Percentiles rank a stretch among this genome's conserved stretches.
Evolutionary conservation across 2,888 invertebrate species (phyloP).

Genomic region (Agonopterix heracliana): DNA sequence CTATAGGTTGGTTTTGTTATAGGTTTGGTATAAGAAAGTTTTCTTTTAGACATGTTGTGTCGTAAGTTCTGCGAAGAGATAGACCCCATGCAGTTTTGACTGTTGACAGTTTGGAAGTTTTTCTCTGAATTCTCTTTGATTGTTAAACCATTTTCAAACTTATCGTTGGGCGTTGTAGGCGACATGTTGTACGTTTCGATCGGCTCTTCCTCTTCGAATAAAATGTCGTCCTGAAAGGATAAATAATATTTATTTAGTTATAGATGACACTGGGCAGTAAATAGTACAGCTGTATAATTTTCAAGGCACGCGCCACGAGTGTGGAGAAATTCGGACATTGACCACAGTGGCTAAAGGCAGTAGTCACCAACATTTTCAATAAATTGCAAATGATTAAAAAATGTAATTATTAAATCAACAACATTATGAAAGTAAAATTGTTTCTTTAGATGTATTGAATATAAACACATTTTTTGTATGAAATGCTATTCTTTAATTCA

Average conservation of each 20-base stretch:
- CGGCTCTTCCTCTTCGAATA: slow-evolving; percentile 62
- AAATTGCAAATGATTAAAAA: too few relatives aligned
- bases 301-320: too few relatives aligned
- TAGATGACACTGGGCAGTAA: too few relatives aligned
- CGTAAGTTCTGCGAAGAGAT: slow-evolving; percentile 35
- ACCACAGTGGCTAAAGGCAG: too few relatives aligned
- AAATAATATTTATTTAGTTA: not conserved
- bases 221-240: slow-evolving; percentile 56
- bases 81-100: slow-evolving; percentile 30
- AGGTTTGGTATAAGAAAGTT: slow-evolving; percentile 48
- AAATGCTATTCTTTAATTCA: too few relatives aligned
- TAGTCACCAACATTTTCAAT: too few relatives aligned
- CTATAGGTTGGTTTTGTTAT: slow-evolving; percentile 66
- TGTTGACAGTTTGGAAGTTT: slow-evolving; percentile 27
- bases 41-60: slow-evolving; percentile 52
- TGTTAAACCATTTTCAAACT: slow-evolving; percentile 25
- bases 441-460: too few relatives aligned
- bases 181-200: slow-evolving; percentile 38
- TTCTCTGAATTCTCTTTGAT: slow-evolving; percentile 22
- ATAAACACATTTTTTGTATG: too few relatives aligned
- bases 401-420: too few relatives aligned
- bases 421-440: too few relatives aligned
- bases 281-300: too few relatives aligned
- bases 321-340: too few relatives aligned
- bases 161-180: slow-evolving; percentile 19